A percentile compares a stretch with the other conserved stretches of the same genome.
Evolutionary conservation across 2,888 invertebrate species (phyloP).

Genomic region (Hedychridium roseum): DNA sequence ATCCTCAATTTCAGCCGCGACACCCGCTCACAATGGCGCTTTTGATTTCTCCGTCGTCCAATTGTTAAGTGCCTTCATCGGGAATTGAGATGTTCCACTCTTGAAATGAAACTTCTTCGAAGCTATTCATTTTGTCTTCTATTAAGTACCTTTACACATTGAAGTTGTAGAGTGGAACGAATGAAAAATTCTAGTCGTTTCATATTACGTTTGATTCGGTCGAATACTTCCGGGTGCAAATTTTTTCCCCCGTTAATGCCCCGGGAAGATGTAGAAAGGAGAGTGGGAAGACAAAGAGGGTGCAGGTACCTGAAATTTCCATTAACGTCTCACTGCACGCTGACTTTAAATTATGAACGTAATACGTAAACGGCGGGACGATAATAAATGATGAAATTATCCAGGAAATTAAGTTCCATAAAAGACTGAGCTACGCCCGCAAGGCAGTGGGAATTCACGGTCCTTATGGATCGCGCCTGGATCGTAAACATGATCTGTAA

Average conservation of each 20-base stretch:
- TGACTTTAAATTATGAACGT: slow-evolving; percentile 35
- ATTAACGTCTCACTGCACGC: slow-evolving; percentile 33
- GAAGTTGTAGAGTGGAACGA: too few species aligned
- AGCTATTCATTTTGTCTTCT: too few species aligned
- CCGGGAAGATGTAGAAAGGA: slow-evolving; percentile 7
- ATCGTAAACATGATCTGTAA: slow-evolving; percentile 23
- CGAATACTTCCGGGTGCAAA: neutral
- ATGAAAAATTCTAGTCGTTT: neutral
- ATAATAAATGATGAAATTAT: slow-evolving; percentile 42
- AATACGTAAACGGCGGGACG: slow-evolving; percentile 27
- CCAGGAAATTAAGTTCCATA: slow-evolving; percentile 39
- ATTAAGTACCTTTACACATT: too few species aligned
- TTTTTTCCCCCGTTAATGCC: too few species aligned
- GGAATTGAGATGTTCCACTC: too few species aligned
- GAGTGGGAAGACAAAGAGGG: slow-evolving; percentile 18
- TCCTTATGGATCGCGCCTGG: slow-evolving; percentile 11
- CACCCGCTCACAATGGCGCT: too few species aligned
- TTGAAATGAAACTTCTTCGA: too few species aligned
- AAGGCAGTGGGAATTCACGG: slow-evolving; percentile 1
- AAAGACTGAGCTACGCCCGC: slow-evolving; percentile 23
- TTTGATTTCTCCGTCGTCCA: too few species aligned
- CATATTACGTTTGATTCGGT: neutral
- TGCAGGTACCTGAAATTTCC: slow-evolving; percentile 36
- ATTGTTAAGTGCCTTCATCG: too few species aligned
- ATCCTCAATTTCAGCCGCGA: too few species aligned